Percentiles rank a stretch among this genome's conserved stretches.
Conservation (phyloP, 2,113 vertebrate species). For the Pseudorasbora parva region DNA sequence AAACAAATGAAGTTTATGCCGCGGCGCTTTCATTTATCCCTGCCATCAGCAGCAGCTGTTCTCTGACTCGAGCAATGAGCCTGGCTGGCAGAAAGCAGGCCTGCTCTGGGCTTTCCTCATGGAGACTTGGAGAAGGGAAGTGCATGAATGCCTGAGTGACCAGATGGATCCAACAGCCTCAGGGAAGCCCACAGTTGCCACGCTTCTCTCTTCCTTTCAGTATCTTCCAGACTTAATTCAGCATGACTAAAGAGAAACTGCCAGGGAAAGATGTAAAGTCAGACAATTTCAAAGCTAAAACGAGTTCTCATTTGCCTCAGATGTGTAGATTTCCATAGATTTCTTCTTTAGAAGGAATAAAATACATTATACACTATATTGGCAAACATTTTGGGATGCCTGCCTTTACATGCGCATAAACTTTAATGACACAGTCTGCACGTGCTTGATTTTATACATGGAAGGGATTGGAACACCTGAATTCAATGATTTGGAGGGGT, state of each 20-base stretch:
- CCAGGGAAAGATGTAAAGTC: not conserved
- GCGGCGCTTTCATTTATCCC: not conserved
- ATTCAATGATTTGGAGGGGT: too few species aligned
- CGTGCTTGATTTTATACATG: too few species aligned
- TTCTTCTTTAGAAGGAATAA: not conserved
- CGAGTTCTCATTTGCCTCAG: not conserved
- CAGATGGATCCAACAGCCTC: slow-evolving; percentile 22
- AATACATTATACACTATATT: not conserved
- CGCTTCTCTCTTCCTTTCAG: not conserved
- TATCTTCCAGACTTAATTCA: not conserved
- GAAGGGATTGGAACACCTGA: too few species aligned
- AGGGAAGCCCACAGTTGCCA: not conserved
- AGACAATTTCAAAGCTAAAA: not conserved
- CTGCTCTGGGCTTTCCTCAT: slow-evolving; percentile 12
- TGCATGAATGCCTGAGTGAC: not conserved
- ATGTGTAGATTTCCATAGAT: not conserved
- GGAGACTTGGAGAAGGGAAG: slow-evolving; percentile 10
- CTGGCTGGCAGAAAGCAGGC: slow-evolving; percentile 6
- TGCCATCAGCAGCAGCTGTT: slow-evolving; percentile 40
- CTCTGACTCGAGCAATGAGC: slow-evolving; percentile 10
- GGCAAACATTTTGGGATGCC: too few species aligned
- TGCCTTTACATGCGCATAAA: too few species aligned
- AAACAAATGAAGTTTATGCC: not conserved
- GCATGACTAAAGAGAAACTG: not conserved
- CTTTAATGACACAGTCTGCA: too few species aligned